These are phyloP conservation scores for Ophioninae sp. DNA, from an alignment of 2,888 invertebrate species.

Conservation along the genomic window DNA sequence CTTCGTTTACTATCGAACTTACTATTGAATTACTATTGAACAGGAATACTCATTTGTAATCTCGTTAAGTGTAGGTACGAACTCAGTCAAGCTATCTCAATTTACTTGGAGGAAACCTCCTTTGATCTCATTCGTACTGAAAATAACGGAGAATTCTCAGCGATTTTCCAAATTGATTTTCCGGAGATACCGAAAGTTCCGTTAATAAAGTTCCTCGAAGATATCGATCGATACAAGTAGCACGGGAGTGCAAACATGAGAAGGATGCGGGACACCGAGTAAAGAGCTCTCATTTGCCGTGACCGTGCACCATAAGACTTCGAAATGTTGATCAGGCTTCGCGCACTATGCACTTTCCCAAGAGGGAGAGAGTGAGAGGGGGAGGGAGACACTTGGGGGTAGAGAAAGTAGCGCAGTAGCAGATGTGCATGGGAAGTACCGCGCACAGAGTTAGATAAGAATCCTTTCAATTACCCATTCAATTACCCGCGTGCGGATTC, in stretches of 20 bases:
- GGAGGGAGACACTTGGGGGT: conserved; percentile 19
- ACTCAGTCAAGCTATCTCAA: background rate
- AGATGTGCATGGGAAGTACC: conserved; percentile 45
- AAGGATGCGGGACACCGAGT: conserved; percentile 59
- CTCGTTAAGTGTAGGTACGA: background rate
- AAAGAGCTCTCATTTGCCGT: conserved; percentile 74
- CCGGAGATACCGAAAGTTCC: conserved; percentile 20
- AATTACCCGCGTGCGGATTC: conserved; percentile 70
- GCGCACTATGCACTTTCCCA: conserved; percentile 14
- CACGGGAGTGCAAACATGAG: conserved; percentile 41
- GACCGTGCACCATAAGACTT: conserved; percentile 74
- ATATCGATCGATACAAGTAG: conserved; percentile 42
- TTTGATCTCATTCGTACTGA: conserved; percentile 11
- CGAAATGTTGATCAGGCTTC: conserved; percentile 49
- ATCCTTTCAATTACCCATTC: conserved; percentile 77
- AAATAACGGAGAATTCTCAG: conserved; percentile 20
- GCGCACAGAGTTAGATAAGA: conserved; percentile 68
- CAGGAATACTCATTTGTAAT: background rate
- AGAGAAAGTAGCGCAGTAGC: conserved; percentile 35
- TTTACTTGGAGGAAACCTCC: background rate
- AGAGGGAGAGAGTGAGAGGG: conserved; percentile 1
- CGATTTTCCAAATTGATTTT: conserved; percentile 39
- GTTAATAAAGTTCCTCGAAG: conserved; percentile 46
- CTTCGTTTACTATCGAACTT: too few species aligned
- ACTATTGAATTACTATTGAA: background rate